Evolutionary conservation across 2,888 invertebrate genomes (phyloP), one percentile per base, ranked within the genome.

Genomic region (Mythimna lalbum): DNA sequence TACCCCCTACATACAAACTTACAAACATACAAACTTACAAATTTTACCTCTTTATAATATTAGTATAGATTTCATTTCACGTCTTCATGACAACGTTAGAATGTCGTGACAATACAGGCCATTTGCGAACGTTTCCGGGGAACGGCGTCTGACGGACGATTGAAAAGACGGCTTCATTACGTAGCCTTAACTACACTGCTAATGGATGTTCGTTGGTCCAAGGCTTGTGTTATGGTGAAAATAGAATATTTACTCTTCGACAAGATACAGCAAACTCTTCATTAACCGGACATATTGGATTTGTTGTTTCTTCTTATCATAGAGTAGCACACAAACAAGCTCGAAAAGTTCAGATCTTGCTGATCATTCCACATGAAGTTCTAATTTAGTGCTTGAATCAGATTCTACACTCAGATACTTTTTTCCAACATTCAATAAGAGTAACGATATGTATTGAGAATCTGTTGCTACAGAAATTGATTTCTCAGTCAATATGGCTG

Each of bases 401-500:
- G 17, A 43, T 43, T 43, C 17, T 43, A 43, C 17, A 43, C 4
- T 43, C 17, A 17, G 17, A 43, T 50, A 19, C 9, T 21, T 14
- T 21, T 33, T 33, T n/a, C 19, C 21, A 14, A 23, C 21, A 33
- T 53, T 31, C 7, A 33, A 14, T 36, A 33, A 59, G 6, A 2
- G 2, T 10, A 1, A 2, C 19, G 3, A 31, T 1, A n/a, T n/a
- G 4, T 56, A 27, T 19, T 19, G 21, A 50, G 1, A 50, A 23
- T 36, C 2, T 55, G 5, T 23, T 5, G 49, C 33, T 14, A 70
- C n/a, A 72, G 55, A 21, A n/a, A 19, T 7, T 57, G 57, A 68
- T 77, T 75, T 81, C 66, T 73, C 57, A 57, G 76, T 62, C 76
- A 83, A 73, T 78, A 76, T 71, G 73, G 69, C 77, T 69, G 73